phyloP scores from a whole-genome alignment of 2,888 invertebrate genomes.

The Sympetrum striolatum region DNA sequence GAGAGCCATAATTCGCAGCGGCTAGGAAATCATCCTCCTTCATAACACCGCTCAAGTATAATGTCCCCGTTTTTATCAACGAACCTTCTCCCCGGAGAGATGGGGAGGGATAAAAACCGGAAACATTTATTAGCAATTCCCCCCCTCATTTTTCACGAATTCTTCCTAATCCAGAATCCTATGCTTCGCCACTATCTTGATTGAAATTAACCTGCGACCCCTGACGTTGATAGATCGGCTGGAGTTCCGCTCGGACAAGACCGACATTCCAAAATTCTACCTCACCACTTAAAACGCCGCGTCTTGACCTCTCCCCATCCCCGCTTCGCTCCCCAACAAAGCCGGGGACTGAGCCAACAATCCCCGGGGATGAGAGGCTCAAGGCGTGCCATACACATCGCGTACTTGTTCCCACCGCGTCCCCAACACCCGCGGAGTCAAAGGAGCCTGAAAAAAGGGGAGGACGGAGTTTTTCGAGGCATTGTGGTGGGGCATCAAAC shows the following conservation, averaged over 20 bases:
- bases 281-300: neutral
- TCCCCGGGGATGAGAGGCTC: neutral
- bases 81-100: too few relatives aligned
- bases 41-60: too few relatives aligned
- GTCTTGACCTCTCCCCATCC: neutral
- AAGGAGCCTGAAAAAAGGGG: neutral
- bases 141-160: neutral
- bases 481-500: neutral
- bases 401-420: conserved; percentile 24
- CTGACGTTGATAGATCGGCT: neutral
- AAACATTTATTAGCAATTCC: neutral
- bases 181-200: neutral
- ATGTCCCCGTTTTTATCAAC: too few relatives aligned
- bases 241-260: neutral
- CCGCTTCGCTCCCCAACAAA: neutral
- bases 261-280: neutral
- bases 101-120: neutral
- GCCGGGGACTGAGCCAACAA: neutral
- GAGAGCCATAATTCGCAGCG: too few relatives aligned
- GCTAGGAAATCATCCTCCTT: too few relatives aligned
- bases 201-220: neutral
- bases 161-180: neutral
- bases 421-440: conserved; percentile 5
- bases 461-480: neutral
- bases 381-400: neutral